Evolutionary conservation across 2,888 invertebrate species (phyloP), one percentile per base, ranked within the genome.

Genomic region (Ypsolopha sequella): DNA sequence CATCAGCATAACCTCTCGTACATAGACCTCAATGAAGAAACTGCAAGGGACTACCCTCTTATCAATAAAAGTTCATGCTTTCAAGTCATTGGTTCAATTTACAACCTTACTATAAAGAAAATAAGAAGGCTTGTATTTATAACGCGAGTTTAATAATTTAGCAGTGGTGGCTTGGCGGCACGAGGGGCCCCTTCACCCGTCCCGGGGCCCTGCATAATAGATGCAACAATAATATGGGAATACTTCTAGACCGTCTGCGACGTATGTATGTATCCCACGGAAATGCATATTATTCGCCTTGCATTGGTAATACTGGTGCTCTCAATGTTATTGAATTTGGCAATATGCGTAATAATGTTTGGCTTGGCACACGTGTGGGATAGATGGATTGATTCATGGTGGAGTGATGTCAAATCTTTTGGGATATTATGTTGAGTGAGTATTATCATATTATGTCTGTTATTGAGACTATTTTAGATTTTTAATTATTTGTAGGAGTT

Each of bases 121-220:
- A 50, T 36, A 50, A 36, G 50, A 36, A 35, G 36, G n/a, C 14
- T 35, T 41, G 65, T 75, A 76, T 75, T 73, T 77, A 77, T 84
- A 82, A 82, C 76, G 76, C 65, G 68, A 75, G 76, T 82, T 86
- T 86, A 85, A 86, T 86, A 84, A 80, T 85, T 80, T 80, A 86
- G 74, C 64, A 71, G 74, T 63, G 52, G 58, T 64, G 68, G 69
- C 64, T 66, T 50, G 60, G 59, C 66, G 66, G 51, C 49, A 46
- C 51, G 49, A 14, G 34, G 54, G 52, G 72, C 73, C 78, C 79
- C 77, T 76, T 24, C 66, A 61, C 70, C n/a, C 70, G 67, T 69
- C 68, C 72, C 63, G 70, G 56, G 63, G 62, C 24, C 57, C 68
- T 84, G 80, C 85, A 85, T 85, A 81, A 84, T 84, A 72, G 68